phyloP scores from a whole-genome alignment of 2,888 invertebrate species.

The Oscheius sp. region DNA sequence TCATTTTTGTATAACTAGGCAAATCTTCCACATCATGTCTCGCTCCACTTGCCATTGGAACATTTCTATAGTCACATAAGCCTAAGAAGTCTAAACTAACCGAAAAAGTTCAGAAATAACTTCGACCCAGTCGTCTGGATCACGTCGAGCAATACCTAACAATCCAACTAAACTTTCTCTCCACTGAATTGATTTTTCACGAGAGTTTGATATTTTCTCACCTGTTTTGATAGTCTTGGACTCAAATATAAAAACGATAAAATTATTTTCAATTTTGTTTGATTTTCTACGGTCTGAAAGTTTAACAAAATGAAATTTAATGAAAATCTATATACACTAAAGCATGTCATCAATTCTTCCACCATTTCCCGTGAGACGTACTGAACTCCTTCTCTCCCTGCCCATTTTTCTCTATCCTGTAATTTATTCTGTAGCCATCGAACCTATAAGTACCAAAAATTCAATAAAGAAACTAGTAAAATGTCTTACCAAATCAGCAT shows the following conservation, averaged over 20 bases:
- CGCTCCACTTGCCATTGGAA: constrained; percentile 16
- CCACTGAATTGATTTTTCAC: constrained; percentile 38
- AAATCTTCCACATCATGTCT: neutral
- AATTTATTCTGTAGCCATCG: constrained; percentile 56
- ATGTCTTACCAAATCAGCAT: constrained; percentile 3
- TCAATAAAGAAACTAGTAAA: neutral
- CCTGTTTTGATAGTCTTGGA: constrained; percentile 37
- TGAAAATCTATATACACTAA: constrained; percentile 33
- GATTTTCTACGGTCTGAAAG: constrained; percentile 41
- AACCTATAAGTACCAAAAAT: constrained; percentile 26
- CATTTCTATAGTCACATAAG: constrained; percentile 9
- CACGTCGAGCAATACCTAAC: constrained; percentile 42
- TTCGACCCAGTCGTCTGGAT: constrained; percentile 61
- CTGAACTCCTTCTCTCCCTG: constrained; percentile 40
- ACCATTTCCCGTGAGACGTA: constrained; percentile 53
- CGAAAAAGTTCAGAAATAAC: constrained; percentile 53
- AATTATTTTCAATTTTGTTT: constrained; percentile 53
- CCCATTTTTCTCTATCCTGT: constrained; percentile 51
- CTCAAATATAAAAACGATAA: constrained; percentile 50
- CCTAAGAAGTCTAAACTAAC: neutral
- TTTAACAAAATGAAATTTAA: neutral
- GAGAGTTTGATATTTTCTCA: neutral
- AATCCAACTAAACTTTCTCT: constrained; percentile 44
- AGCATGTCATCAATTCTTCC: constrained; percentile 56
- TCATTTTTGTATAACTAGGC: constrained; percentile 12